Percentiles rank a stretch among this genome's conserved stretches.
Conservation (phyloP, 2,888 invertebrate species). For the Xylocampa areola region DNA sequence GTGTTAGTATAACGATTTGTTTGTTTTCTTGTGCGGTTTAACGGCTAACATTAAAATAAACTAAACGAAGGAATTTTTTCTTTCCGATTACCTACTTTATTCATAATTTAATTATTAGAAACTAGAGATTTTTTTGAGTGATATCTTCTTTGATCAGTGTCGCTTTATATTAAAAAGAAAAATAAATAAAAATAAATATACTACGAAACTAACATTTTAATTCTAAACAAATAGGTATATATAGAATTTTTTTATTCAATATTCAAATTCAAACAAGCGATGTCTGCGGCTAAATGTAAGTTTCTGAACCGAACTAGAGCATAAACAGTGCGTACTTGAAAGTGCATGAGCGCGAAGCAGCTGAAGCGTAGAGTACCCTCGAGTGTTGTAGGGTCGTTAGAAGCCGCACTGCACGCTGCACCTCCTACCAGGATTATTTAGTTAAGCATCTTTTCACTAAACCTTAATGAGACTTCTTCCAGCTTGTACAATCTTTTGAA, state of each 20-base stretch:
- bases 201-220: no score
- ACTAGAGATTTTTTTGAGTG: no score
- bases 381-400: conserved; percentile 77
- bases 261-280: conserved; percentile 67
- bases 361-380: conserved; percentile 75
- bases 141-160: no score
- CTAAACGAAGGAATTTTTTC: no score
- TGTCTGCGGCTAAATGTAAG: conserved; percentile 69
- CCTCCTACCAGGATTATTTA: conserved; percentile 70
- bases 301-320: conserved; percentile 76
- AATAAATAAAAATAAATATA: background rate
- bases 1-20: conserved; percentile 26
- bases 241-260: no score
- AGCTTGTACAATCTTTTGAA: conserved; percentile 44
- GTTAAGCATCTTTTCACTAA: conserved; percentile 71
- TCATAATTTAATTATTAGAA: no score
- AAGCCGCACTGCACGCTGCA: conserved; percentile 66
- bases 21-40: conserved; percentile 31
- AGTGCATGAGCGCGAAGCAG: conserved; percentile 81
- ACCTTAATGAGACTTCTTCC: conserved; percentile 66
- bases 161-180: background rate
- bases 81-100: no score
- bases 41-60: no score
- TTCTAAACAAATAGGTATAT: no score
- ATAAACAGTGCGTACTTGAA: conserved; percentile 86